Percentiles rank a stretch among this genome's conserved stretches.
Conservation (phyloP, 2,888 invertebrate species). For the Isotomurus palustris region DNA sequence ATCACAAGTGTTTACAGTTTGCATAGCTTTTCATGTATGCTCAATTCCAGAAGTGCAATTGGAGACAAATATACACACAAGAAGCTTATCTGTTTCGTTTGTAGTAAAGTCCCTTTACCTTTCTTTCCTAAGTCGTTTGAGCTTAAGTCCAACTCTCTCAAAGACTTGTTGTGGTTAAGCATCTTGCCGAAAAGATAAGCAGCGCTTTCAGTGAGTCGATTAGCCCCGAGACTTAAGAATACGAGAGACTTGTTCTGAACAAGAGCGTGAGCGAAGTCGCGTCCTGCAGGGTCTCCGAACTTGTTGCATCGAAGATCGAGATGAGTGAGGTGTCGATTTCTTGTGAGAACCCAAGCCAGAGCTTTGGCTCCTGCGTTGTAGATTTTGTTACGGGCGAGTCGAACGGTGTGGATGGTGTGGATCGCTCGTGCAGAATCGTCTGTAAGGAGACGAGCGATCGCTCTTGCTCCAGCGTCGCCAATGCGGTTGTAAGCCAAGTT, state of each 20-base stretch:
- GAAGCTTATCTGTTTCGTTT: too few relatives aligned
- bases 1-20: too few relatives aligned
- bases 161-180: constrained; percentile 34
- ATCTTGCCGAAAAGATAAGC: constrained; percentile 41
- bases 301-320: constrained; percentile 38
- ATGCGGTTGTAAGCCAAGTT: constrained; percentile 43
- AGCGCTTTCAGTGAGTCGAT: constrained; percentile 33
- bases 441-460: constrained; percentile 35
- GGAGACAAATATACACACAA: too few relatives aligned
- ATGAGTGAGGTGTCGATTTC: constrained; percentile 28
- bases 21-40: too few relatives aligned
- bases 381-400: constrained; percentile 38
- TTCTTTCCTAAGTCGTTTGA: constrained; percentile 37
- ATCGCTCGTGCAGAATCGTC: constrained; percentile 29
- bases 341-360: constrained; percentile 38
- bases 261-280: constrained; percentile 39
- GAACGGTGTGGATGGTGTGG: constrained; percentile 39
- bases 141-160: constrained; percentile 39
- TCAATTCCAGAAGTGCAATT: too few relatives aligned
- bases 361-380: constrained; percentile 41
- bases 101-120: constrained; percentile 19
- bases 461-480: constrained; percentile 38
- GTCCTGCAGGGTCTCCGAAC: constrained; percentile 35
- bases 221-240: constrained; percentile 33
- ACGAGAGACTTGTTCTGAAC: constrained; percentile 31